Percentiles rank a stretch among this genome's conserved stretches.
phyloP scores from a whole-genome alignment of 92 coral and sea anemone genomes.

The Muricea muricata region DNA sequence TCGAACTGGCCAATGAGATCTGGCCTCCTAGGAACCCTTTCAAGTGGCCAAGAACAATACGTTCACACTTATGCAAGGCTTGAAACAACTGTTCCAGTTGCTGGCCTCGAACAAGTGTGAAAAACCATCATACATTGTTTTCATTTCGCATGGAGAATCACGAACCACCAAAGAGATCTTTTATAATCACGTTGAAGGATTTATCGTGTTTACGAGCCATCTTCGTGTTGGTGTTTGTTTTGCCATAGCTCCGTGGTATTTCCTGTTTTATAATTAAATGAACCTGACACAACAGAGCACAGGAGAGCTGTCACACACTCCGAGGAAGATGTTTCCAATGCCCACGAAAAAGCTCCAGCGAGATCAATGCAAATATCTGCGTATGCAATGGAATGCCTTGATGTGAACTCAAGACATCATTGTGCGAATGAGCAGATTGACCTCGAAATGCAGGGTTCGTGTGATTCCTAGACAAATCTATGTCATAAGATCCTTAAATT shows the following conservation, averaged over 20 bases:
- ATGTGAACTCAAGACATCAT: no score
- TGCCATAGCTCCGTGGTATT: slow-evolving; percentile 11
- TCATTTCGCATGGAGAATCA: not conserved
- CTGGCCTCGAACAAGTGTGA: not conserved
- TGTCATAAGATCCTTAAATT: no score
- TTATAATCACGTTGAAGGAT: not conserved
- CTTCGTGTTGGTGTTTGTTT: slow-evolving; percentile 23
- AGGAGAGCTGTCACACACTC: no score
- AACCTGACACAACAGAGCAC: slow-evolving; percentile 7
- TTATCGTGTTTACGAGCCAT: not conserved
- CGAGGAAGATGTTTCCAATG: not conserved
- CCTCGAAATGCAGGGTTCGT: no score
- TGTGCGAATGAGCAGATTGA: no score
- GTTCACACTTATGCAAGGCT: not conserved
- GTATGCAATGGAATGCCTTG: no score
- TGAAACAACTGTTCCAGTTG: not conserved
- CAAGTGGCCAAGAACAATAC: slow-evolving; percentile 17
- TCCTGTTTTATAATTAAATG: slow-evolving; percentile 28
- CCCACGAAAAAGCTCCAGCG: not conserved
- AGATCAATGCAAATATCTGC: no score
- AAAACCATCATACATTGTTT: not conserved
- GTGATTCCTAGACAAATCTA: no score
- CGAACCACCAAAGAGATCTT: no score
- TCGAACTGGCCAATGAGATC: not conserved
- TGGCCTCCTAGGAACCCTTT: not conserved